These are phyloP conservation scores for Mola mola DNA, from an alignment of 2,113 vertebrate species.

Conservation along the genomic window DNA sequence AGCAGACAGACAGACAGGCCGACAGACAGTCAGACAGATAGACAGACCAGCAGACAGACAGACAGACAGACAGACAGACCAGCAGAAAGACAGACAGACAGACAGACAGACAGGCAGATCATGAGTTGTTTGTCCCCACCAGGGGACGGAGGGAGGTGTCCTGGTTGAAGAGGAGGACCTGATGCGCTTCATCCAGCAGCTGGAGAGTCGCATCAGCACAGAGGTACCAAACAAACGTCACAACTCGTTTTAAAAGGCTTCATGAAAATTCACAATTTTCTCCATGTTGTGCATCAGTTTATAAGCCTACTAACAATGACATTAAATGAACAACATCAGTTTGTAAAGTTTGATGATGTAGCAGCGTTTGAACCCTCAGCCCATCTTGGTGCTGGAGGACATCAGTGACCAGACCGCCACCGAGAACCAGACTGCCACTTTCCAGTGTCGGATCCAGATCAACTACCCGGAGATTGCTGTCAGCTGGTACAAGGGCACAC, in stretches of 20 bases:
- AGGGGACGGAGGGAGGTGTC: slow-evolving; percentile 89
- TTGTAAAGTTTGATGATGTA: background rate
- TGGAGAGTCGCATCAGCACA: slow-evolving; percentile 53
- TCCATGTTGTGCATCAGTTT: too few species aligned
- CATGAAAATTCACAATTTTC: too few species aligned
- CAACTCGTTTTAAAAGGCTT: too few species aligned
- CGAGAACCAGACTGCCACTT: slow-evolving; percentile 86
- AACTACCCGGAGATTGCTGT: slow-evolving; percentile 97
- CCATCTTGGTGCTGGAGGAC: slow-evolving; percentile 90
- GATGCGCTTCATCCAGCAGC: slow-evolving; percentile 85
- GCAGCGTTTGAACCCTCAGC: slow-evolving; percentile 76
- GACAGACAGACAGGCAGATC: too few species aligned
- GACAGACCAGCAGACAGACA: too few species aligned
- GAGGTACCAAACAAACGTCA: too few species aligned
- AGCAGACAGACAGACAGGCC: too few species aligned
- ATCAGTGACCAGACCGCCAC: slow-evolving; percentile 88
- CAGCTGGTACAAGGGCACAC: slow-evolving; percentile 96
- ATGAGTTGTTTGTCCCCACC: too few species aligned
- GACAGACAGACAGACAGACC: background rate
- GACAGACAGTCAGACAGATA: too few species aligned
- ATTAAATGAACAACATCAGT: background rate
- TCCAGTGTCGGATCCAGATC: slow-evolving; percentile 93
- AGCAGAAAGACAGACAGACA: too few species aligned
- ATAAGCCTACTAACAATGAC: background rate
- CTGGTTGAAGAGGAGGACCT: slow-evolving; percentile 89